Percentiles rank a stretch among this genome's conserved stretches.
Conservation (phyloP, 2,888 invertebrate genomes). For the Eupeodes latifasciatus region DNA sequence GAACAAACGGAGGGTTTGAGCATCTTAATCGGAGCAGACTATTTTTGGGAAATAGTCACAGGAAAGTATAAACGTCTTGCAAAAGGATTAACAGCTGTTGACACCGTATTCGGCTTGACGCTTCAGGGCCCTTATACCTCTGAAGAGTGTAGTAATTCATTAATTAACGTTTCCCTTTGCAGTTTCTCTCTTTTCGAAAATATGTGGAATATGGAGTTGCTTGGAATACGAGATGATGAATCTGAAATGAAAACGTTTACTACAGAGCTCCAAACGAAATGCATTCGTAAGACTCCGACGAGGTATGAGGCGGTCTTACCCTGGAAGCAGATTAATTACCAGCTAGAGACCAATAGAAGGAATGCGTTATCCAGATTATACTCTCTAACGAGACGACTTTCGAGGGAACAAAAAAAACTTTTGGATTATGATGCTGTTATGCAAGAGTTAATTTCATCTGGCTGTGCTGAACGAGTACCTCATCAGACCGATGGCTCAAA, state of each 20-base stretch:
- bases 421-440: slow-evolving; percentile 8
- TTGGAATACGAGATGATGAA: slow-evolving; percentile 16
- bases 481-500: too few species aligned
- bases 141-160: slow-evolving; percentile 5
- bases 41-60: slow-evolving; percentile 24
- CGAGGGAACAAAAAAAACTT: slow-evolving; percentile 21
- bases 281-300: too few species aligned
- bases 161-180: slow-evolving; percentile 10
- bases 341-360: slow-evolving; percentile 3
- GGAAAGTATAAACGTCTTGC: not conserved
- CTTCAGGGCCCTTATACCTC: slow-evolving; percentile 13
- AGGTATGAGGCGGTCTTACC: too few species aligned
- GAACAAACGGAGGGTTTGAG: slow-evolving; percentile 17
- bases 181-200: slow-evolving; percentile 14
- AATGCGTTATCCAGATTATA: slow-evolving; percentile 18
- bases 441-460: slow-evolving; percentile 15
- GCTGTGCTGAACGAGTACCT: not conserved
- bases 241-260: slow-evolving; percentile 14
- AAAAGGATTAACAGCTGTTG: slow-evolving; percentile 5
- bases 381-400: slow-evolving; percentile 18
- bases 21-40: slow-evolving; percentile 12
- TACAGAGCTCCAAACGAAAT: slow-evolving; percentile 5
- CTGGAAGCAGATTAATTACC: slow-evolving; percentile 6
- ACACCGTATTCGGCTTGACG: not conserved
- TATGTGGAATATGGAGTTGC: slow-evolving; percentile 32